Conservation (phyloP, 2,888 invertebrate species). For the Punctoribates punctum region DNA sequence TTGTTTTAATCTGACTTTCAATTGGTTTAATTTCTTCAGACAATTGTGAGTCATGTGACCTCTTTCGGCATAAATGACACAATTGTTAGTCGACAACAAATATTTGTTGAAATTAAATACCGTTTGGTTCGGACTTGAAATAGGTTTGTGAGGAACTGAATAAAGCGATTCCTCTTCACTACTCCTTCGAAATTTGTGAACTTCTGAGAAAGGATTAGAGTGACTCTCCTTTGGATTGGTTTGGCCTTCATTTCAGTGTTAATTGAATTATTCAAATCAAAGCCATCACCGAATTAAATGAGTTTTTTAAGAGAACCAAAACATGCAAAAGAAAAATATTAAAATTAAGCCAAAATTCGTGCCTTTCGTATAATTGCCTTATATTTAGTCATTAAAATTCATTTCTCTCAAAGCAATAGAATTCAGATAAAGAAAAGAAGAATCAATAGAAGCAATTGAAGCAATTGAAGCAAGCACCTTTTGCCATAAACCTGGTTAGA, state of each 20-base stretch:
- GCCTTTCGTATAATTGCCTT: background rate
- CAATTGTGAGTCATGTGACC: background rate
- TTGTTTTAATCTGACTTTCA: background rate
- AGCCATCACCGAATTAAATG: slow-evolving; percentile 22
- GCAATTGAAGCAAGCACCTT: too few relatives aligned
- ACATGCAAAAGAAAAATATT: slow-evolving; percentile 23
- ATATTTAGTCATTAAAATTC: background rate
- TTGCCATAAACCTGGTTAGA: too few relatives aligned
- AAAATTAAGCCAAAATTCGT: slow-evolving; percentile 7
- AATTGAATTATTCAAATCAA: background rate
- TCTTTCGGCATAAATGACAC: background rate
- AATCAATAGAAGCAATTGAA: too few relatives aligned
- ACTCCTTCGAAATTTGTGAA: background rate
- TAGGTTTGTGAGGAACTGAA: slow-evolving; percentile 14
- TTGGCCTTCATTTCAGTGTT: background rate
- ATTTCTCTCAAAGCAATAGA: too few relatives aligned
- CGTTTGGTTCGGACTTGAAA: background rate
- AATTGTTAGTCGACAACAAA: background rate
- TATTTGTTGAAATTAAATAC: background rate
- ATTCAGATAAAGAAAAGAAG: too few relatives aligned
- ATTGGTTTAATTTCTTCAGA: background rate
- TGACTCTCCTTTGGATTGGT: slow-evolving; percentile 12
- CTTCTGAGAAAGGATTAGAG: background rate
- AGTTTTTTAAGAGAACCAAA: background rate
- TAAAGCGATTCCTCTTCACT: slow-evolving; percentile 31